Evolutionary conservation across 2,797 vertebrate species (phyloP), one percentile per base, ranked within the genome.

Genomic region (Scleropages formosus): DNA sequence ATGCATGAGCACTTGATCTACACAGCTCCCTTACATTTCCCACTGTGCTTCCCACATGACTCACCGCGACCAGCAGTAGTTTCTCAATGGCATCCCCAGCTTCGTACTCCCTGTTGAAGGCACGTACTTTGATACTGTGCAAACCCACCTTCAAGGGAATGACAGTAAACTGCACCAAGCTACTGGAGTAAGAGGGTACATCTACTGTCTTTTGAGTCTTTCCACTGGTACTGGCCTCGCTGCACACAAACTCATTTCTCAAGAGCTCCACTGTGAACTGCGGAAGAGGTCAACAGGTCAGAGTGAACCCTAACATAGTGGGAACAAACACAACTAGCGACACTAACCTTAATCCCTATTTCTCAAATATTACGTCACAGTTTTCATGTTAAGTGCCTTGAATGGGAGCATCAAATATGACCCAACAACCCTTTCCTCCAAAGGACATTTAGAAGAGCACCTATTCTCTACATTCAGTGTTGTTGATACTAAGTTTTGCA

Each of bases 11-110:
- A 39, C 15, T 53, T 1, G 0, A 13, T 20, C 39, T 68, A 44
- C 31, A 72, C 9, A 59, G 10, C 22, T 58, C 20, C 27, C 12
- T n/a, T 10, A 8, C 24, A 24, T 56, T 72, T 8, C 16, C 27
- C 49, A 15, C 8, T 10, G 16, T 58, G 13, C 9, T n/a, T n/a
- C n/a, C 15, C 20, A 27, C 26, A 31, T 56, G 13, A 88, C 91
- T 82, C 82, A 93, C 92, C 87, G 92, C 89, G 0, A 93, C 91
- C 27, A 80, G 82, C 24, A 93, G 82, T n/a, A 82, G 83, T 86
- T 92, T 93, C 82, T 77, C 88, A 63, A 93, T 87, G 0, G 89
- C 92, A 0, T 93, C 92, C 0, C 72, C 62, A 44, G 84, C 27
- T 1, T 69, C 78, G 0, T 0, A 1, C 16, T 78, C 56, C 1